Percentiles rank a stretch among this genome's conserved stretches.
Conservation (phyloP, 2,797 vertebrate genomes). For the Galaxias olidus region DNA sequence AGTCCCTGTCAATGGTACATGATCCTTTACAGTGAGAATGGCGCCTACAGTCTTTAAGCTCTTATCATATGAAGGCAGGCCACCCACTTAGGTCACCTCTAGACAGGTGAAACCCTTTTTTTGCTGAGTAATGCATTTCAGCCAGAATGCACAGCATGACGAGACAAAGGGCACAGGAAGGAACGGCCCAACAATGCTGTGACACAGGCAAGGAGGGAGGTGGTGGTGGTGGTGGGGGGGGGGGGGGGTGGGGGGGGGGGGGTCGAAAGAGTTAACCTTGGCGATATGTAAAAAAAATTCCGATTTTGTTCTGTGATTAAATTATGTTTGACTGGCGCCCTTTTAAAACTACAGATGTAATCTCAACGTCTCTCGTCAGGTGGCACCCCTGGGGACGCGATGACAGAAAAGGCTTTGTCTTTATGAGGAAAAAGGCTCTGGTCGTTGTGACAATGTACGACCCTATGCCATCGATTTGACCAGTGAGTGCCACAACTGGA, state of each 20-base stretch:
- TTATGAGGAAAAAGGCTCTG: slow-evolving; percentile 14
- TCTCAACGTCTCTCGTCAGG: slow-evolving; percentile 41
- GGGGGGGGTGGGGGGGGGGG: slow-evolving; percentile 2
- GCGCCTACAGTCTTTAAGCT: slow-evolving; percentile 19
- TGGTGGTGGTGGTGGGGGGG: background rate
- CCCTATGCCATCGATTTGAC: slow-evolving; percentile 4
- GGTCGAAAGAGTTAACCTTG: slow-evolving; percentile 44
- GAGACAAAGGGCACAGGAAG: slow-evolving; percentile 32
- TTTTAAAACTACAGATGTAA: slow-evolving; percentile 49
- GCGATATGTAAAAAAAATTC: slow-evolving; percentile 18
- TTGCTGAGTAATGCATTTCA: slow-evolving; percentile 35
- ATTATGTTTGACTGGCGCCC: slow-evolving; percentile 48
- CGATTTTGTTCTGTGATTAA: slow-evolving; percentile 41
- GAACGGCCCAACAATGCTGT: slow-evolving; percentile 3
- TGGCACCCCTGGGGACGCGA: slow-evolving; percentile 24
- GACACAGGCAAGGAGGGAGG: slow-evolving; percentile 14
- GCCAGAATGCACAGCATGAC: slow-evolving; percentile 30
- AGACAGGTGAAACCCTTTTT: slow-evolving; percentile 24
- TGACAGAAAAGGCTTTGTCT: slow-evolving; percentile 16
- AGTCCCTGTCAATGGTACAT: no score
- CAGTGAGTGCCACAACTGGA: background rate
- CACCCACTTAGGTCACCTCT: slow-evolving; percentile 50
- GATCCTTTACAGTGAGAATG: slow-evolving; percentile 20
- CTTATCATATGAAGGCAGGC: slow-evolving; percentile 27
- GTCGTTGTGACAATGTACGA: slow-evolving; percentile 12